Conservation (phyloP, 2,797 vertebrate species). For the Sitta carolinensis region DNA sequence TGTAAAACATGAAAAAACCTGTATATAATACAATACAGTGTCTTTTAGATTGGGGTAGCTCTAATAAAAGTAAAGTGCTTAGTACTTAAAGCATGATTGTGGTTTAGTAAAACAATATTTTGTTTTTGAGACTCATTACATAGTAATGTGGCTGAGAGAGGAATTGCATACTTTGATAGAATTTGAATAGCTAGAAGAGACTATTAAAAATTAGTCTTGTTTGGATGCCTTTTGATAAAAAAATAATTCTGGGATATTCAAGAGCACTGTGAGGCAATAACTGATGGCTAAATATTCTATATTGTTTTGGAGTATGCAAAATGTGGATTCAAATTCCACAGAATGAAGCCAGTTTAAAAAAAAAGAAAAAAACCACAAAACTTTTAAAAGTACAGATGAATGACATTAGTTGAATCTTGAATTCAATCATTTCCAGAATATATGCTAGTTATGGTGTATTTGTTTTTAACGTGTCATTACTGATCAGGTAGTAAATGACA, state of each 20-base stretch:
- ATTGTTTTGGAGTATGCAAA: not conserved
- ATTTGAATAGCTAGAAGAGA: not conserved
- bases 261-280: not conserved
- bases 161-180: not conserved
- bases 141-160: not conserved
- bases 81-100: not conserved
- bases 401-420: not conserved
- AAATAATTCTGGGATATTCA: not conserved
- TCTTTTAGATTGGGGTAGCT: not conserved
- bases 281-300: not conserved
- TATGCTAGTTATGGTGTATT: not conserved
- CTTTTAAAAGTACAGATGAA: not conserved
- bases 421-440: not conserved
- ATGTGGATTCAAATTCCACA: not conserved
- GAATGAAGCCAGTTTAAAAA: not conserved
- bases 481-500: not conserved
- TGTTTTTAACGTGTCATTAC: not conserved
- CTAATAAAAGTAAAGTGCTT: not conserved
- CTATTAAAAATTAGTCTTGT: not conserved
- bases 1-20: fast-evolving
- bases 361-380: fast-evolving
- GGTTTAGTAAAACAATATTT: not conserved
- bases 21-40: not conserved
- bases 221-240: not conserved
- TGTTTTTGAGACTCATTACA: not conserved